Base-by-base conservation (phyloP, 2,797 vertebrate species). In the Novumbra hubbsi region DNA sequence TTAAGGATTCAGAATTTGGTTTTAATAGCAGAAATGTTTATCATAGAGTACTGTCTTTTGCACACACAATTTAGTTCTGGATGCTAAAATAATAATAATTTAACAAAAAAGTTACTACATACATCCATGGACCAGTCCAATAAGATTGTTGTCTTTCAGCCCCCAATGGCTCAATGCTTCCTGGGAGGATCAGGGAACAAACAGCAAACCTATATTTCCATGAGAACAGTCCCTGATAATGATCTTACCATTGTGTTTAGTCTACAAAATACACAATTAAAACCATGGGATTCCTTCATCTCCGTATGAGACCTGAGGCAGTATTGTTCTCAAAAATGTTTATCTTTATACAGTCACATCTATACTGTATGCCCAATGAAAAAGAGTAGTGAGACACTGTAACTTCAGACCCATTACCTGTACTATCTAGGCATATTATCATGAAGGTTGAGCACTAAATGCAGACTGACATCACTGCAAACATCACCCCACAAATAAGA, bases 81-180 rank as follows among this genome's bases (percentile, higher is more conserved):
- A 21, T 60, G 55, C 21, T 60, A 24, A 14, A 21, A 60, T 60
- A n/a, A 24, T 9, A 60, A 60, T 60, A 60, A 17, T 21, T 21
- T 19, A 24, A 57, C 9, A 21, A 57, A 24, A 21, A 0, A 60
- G 24, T 60, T 21, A 60, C 55, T 60, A 27, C 21, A 60, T 45
- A 27, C 21, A 60, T 24, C 21, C 21, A 24, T n/a, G 55, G 55
- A 60, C 21, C n/a, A 60, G 55, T 24, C 55, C 21, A 24, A n/a
- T 60, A 24, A 60, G 16, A 60, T 24, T 30, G 63, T 78, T 76
- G 69, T 77, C 57, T n/a, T n/a, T 71, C 28, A 71, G 78, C 24
- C 71, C 78, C 72, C 6, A 11, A 41, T 81, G 77, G 78, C 70
- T 76, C 68, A 60, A 57, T 9, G 19, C 72, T 65, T 70, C 32